A percentile compares a stretch with the other conserved stretches of the same genome.
Evolutionary conservation across 2,888 invertebrate species (phyloP).

Genomic region (Pollenia amentaria): DNA sequence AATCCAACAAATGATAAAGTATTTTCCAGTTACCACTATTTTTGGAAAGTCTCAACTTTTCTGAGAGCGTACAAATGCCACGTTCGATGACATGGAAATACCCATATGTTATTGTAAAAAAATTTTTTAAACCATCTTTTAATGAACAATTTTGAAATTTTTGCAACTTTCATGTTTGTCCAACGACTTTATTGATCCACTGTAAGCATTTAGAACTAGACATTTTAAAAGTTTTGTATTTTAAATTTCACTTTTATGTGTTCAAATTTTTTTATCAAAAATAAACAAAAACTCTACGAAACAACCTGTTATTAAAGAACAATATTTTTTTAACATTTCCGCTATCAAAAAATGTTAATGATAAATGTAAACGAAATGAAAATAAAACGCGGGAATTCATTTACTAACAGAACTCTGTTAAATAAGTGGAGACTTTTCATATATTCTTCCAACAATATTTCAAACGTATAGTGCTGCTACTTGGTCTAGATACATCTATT

Average conservation of each 20-base stretch:
- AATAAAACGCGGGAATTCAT: slow-evolving; percentile 70
- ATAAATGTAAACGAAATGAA: slow-evolving; percentile 36
- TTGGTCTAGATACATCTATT: slow-evolving; percentile 69
- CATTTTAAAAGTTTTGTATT: too few species aligned
- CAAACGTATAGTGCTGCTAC: neutral
- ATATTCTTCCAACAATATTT: slow-evolving; percentile 35
- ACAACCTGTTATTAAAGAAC: slow-evolving; percentile 60
- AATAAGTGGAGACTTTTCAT: slow-evolving; percentile 56
- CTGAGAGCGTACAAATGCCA: too few species aligned
- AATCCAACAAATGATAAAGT: too few species aligned
- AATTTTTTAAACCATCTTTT: too few species aligned
- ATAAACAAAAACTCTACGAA: neutral
- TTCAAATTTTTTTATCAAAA: neutral
- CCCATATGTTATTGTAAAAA: too few species aligned
- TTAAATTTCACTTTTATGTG: neutral
- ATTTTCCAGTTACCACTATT: too few species aligned
- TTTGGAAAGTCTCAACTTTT: too few species aligned
- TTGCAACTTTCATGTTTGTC: too few species aligned
- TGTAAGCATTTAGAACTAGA: too few species aligned
- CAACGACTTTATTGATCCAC: too few species aligned
- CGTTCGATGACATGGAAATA: too few species aligned
- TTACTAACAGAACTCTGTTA: slow-evolving; percentile 66
- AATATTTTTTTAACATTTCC: slow-evolving; percentile 54
- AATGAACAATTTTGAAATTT: too few species aligned
- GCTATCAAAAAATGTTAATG: slow-evolving; percentile 32